These are phyloP conservation scores for Chrysochloris asiatica DNA, from an alignment of 2,113 vertebrate genomes.

Conservation along the genomic window DNA sequence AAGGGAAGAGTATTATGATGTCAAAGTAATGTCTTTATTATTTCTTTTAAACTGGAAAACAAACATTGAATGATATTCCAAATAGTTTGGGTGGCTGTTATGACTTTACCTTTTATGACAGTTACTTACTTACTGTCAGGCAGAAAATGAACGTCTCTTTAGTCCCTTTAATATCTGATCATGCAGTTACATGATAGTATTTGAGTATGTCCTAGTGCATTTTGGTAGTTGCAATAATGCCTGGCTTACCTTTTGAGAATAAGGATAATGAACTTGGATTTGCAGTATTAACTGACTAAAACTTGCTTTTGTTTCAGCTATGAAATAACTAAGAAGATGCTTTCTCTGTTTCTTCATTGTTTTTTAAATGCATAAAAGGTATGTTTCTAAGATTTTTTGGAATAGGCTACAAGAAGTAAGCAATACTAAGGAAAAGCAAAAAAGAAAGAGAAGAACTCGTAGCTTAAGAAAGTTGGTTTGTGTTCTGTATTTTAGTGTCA, in stretches of 20 bases:
- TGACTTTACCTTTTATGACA: conserved; percentile 73
- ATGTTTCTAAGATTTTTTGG: conserved; percentile 76
- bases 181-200: conserved; percentile 48
- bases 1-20: conserved; percentile 14
- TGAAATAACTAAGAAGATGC: conserved; percentile 81
- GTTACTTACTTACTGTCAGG: conserved; percentile 66
- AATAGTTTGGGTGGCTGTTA: conserved; percentile 63
- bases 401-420: conserved; percentile 76
- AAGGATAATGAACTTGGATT: conserved; percentile 75
- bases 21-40: conserved; percentile 46
- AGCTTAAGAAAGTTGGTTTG: conserved; percentile 74
- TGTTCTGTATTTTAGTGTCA: conserved; percentile 55
- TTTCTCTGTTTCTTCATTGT: conserved; percentile 74
- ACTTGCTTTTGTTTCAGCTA: conserved; percentile 79
- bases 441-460: conserved; percentile 80
- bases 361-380: conserved; percentile 74
- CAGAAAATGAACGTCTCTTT: conserved; percentile 81
- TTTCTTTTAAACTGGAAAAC: conserved; percentile 74
- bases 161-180: conserved; percentile 47
- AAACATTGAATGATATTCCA: conserved; percentile 68
- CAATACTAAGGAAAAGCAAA: conserved; percentile 77
- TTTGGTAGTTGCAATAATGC: conserved; percentile 75
- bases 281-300: conserved; percentile 71
- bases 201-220: conserved; percentile 77
- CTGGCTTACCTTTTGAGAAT: conserved; percentile 72